A percentile compares a stretch with the other conserved stretches of the same genome.
Evolutionary conservation across 1,140 invertebrate species (phyloP).

Genomic region (Caenorhabditis briggsae): DNA sequence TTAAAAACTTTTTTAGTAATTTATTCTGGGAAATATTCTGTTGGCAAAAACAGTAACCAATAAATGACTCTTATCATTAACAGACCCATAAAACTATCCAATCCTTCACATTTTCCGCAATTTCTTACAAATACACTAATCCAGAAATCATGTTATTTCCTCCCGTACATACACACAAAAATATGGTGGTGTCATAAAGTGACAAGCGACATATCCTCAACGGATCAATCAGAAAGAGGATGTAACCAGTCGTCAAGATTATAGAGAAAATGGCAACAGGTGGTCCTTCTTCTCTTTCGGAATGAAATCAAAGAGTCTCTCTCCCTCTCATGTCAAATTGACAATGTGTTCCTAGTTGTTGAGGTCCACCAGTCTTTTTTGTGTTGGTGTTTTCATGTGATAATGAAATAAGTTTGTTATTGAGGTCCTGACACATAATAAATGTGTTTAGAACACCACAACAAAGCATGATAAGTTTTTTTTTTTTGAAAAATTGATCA

Average conservation of each 20-base stretch:
- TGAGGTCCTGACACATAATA: slow-evolving; percentile 25
- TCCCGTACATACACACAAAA: slow-evolving; percentile 1
- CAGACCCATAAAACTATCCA: no score
- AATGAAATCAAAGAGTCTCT: not conserved
- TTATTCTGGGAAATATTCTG: no score
- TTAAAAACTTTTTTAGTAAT: no score
- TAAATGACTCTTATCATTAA: no score
- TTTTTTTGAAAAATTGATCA: no score
- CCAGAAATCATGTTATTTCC: not conserved
- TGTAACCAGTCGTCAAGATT: slow-evolving; percentile 47
- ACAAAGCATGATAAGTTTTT: not conserved
- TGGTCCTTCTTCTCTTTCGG: slow-evolving; percentile 5
- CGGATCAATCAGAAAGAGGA: slow-evolving; percentile 49
- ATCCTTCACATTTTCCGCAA: no score
- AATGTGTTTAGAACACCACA: slow-evolving; percentile 27
- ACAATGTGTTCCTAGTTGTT: slow-evolving; percentile 41
- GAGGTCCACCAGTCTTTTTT: not conserved
- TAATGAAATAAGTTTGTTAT: slow-evolving; percentile 46
- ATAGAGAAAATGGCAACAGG: slow-evolving; percentile 26
- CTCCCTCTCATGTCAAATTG: not conserved
- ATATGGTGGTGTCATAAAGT: slow-evolving; percentile 53
- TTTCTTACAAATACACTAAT: not conserved
- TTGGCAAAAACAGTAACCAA: no score
- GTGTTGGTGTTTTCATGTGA: slow-evolving; percentile 1
- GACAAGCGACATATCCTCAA: slow-evolving; percentile 31